These are phyloP conservation scores for Rhabditoides inermis DNA, from an alignment of 2,888 invertebrate genomes.

Conservation along the genomic window DNA sequence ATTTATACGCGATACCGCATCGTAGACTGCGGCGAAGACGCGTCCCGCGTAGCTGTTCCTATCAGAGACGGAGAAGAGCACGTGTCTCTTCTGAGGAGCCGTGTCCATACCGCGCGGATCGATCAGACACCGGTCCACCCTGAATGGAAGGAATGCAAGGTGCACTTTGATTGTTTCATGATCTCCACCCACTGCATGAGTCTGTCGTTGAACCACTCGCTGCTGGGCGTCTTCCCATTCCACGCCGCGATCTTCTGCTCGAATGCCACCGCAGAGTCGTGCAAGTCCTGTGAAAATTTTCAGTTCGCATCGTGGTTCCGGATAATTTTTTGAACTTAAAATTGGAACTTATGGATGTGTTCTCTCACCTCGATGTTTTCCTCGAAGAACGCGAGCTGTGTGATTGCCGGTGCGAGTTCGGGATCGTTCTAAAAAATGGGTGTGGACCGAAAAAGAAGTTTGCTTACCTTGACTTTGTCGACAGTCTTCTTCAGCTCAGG, in stretches of 20 bases:
- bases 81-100: conserved; percentile 42
- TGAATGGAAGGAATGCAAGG: conserved; percentile 4
- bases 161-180: no score
- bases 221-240: conserved; percentile 18
- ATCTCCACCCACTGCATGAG: conserved; percentile 19
- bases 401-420: no score
- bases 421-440: no score
- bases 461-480: no score
- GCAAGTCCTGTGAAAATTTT: no score
- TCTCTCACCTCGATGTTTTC: no score
- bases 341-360: no score
- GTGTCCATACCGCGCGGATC: conserved; percentile 53
- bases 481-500: conserved; percentile 22
- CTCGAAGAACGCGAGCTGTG: no score
- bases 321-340: no score
- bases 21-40: conserved; percentile 39
- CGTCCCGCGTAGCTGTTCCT: conserved; percentile 33
- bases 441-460: no score
- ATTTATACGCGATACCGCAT: conserved; percentile 17
- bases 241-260: conserved; percentile 16
- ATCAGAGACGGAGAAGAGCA: conserved; percentile 51
- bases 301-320: no score
- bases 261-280: conserved; percentile 20
- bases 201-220: conserved; percentile 36
- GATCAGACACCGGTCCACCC: conserved; percentile 54